Evolutionary conservation across 1,140 invertebrate genomes (phyloP).

Genomic region (Bombus picipes): DNA sequence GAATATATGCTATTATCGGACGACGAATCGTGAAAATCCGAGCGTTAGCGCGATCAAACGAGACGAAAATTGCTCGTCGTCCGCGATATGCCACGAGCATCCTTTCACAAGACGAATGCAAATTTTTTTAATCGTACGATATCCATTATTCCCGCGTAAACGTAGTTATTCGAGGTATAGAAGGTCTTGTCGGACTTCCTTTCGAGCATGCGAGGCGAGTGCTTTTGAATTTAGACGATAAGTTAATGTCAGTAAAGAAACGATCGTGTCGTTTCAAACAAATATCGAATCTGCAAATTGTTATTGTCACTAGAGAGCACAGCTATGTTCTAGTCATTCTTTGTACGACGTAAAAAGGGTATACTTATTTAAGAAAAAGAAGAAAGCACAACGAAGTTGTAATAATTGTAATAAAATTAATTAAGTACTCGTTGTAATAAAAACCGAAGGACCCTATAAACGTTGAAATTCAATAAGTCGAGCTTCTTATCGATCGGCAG

Average conservation of each 20-base stretch:
- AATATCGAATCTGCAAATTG: too few species aligned
- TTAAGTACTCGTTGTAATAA: neutral
- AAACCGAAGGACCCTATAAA: neutral
- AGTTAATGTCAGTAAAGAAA: too few species aligned
- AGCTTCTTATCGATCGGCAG: neutral
- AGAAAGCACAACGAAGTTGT: neutral
- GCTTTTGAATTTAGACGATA: too few species aligned
- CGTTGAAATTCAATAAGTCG: conserved; percentile 19
- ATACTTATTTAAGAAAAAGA: neutral
- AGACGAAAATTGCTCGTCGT: neutral
- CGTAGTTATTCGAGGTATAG: too few species aligned
- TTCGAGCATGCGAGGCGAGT: too few species aligned
- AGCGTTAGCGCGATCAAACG: neutral
- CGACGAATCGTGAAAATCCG: conserved; percentile 22
- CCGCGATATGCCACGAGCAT: conserved; percentile 9
- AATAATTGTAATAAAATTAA: neutral
- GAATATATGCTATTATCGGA: conserved; percentile 55
- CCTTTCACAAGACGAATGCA: too few species aligned
- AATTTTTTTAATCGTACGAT: too few species aligned
- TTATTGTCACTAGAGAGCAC: too few species aligned
- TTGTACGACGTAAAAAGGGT: neutral
- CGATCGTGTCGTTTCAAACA: too few species aligned
- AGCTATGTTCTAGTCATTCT: too few species aligned
- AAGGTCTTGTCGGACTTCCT: too few species aligned
- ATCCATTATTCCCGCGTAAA: too few species aligned